Percentiles rank a stretch among this genome's conserved stretches.
These are phyloP conservation scores for Liasis olivaceus DNA, from an alignment of 2,797 vertebrate species.

Conservation along the genomic window DNA sequence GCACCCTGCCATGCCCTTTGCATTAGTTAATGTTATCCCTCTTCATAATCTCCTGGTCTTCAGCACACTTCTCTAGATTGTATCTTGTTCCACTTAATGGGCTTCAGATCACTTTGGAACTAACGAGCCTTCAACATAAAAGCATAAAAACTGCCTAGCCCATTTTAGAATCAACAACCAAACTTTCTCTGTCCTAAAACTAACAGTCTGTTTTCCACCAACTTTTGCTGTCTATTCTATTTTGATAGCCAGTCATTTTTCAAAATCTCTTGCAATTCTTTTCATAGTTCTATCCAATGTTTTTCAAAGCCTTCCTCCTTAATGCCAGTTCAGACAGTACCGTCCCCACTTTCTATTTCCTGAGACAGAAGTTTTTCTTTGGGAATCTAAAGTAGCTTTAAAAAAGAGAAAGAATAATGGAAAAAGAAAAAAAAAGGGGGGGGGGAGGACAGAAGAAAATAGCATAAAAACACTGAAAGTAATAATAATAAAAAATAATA, in stretches of 20 bases:
- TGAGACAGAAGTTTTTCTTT: background rate
- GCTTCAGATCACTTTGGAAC: no score
- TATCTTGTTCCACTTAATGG: no score
- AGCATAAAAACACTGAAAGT: background rate
- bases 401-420: background rate
- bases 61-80: no score
- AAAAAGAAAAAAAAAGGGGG: background rate
- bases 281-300: background rate
- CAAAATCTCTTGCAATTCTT: background rate
- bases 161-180: background rate
- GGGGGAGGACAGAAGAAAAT: background rate
- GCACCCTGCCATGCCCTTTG: no score
- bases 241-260: background rate
- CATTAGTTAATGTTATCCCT: no score
- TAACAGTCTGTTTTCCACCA: background rate
- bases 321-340: background rate
- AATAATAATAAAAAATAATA: background rate
- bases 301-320: background rate
- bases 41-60: no score
- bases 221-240: background rate
- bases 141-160: no score
- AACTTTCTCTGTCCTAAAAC: background rate
- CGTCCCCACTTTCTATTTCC: background rate
- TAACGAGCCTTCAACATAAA: no score
- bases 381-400: background rate